phyloP scores from a whole-genome alignment of 2,888 invertebrate genomes.

The Nymphalis polychloros region DNA sequence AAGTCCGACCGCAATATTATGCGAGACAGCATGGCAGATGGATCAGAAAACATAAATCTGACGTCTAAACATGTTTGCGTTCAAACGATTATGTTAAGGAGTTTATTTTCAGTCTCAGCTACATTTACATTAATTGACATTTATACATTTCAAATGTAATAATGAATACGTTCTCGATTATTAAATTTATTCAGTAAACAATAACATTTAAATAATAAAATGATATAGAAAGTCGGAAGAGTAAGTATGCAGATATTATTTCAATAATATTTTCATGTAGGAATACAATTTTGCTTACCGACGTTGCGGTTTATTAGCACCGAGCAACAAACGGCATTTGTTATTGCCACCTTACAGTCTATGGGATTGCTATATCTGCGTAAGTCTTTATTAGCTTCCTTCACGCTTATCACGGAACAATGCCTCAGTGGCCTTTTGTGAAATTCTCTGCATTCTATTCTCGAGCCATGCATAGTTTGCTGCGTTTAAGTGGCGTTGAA shows the following conservation, averaged over 20 bases:
- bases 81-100: conserved; percentile 51
- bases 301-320: conserved; percentile 34
- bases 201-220: background rate
- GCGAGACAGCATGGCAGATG: conserved; percentile 71
- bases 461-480: conserved; percentile 63
- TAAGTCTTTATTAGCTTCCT: conserved; percentile 70
- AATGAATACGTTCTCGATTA: background rate
- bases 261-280: background rate
- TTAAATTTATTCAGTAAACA: background rate
- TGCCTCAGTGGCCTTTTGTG: conserved; percentile 71
- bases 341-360: conserved; percentile 44
- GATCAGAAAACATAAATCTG: conserved; percentile 78
- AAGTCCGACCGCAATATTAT: conserved; percentile 75
- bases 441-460: conserved; percentile 71
- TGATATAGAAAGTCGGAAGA: background rate
- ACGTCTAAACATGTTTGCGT: conserved; percentile 73
- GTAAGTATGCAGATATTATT: background rate
- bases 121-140: conserved; percentile 34
- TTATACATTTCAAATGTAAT: conserved; percentile 16
- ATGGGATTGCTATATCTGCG: conserved; percentile 63
- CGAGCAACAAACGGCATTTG: conserved; percentile 34
- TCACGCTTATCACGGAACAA: conserved; percentile 67
- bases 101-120: conserved; percentile 45
- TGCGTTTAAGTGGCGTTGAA: conserved; percentile 56
- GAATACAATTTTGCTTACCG: conserved; percentile 19